Base-by-base conservation (phyloP, 2,888 invertebrate genomes). In the Cremastinae sp. region DNA sequence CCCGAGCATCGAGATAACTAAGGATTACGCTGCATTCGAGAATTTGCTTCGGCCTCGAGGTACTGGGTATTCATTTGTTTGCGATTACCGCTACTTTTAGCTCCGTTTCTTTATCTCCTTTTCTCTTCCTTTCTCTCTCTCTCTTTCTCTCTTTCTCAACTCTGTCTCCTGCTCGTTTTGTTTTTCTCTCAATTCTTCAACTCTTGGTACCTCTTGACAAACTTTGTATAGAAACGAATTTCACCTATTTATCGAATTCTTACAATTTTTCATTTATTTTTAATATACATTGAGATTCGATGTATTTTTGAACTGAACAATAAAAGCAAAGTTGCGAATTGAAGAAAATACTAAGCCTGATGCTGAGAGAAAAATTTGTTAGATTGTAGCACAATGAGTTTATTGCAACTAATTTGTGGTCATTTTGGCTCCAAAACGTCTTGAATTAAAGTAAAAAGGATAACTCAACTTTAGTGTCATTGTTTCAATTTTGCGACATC, bases 11-110 rank as follows among this genome's bases (percentile, higher is more conserved):
- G 66, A 71, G 75, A 78, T 78, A 78, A 79, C 66, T 65, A 74
- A 78, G 75, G 75, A 79, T 78, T 79, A 79, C 78, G 70, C 79
- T 73, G 77, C 75, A 71, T 78, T 79, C 69, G 78, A 75, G 78
- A 79, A 79, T 79, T 79, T 78, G 73, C 79, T 75, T 59, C 78
- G 78, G 75, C 73, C 58, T 51, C 74, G 65, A 45, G 71, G 39
- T 35, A 58, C 22, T 51, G 62, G 73, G 74, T 68, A 75, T 74
- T 78, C 74, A 78, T 78, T 79, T 75, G 75, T 74, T 75, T 74
- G 64, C 78, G 75, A 78, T 79, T 75, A 78, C 78, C 75, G 65
- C 65, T 79, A 75, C 71, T 77, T 70, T 77, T 68, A 62, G 64
- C 64, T 73, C 64, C 61, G 64, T 76, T 73, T 41, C 47, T 76